Evolutionary conservation across 1,140 invertebrate genomes (phyloP), one percentile per base, ranked within the genome.

Genomic region (Lepidotrigona ventralis): DNA sequence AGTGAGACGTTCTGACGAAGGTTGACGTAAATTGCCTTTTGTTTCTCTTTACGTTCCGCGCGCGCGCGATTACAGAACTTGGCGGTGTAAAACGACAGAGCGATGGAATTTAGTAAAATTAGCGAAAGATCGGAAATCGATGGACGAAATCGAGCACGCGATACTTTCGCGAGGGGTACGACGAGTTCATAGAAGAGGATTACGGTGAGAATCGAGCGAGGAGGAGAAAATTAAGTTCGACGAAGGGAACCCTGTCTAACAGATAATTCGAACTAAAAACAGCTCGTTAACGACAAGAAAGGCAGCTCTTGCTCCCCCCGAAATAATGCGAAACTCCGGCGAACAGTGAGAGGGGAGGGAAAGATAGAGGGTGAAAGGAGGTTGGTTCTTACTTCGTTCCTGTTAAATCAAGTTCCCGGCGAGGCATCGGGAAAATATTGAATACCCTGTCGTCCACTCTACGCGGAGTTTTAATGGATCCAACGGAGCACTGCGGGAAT

Each of bases 231-330:
- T 69, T n/a, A 78, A 83, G 46, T 77, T 83, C 23, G 58, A 60
- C 12, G 0, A 0, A 9, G 26, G 17, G 39, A 60, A 70, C 29
- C 71, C 66, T 51, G 74, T 53, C 56, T 21, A 39, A 64, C 74
- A 54, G 81, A 70, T 78, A 78, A 83, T 78, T 63, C 66, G 6
- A 39, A 60, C 26, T 78, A 78, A 77, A 78, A 83, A 78, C 74
- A 83, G 66, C 74, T 83, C 81, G 81, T 83, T 83, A 83, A 77
- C 66, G 75, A 60, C 46, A 54, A 83, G 74, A 78, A 83, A 71
- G 54, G 76, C 68, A 26, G 29, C 51, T n/a, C 29, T n/a, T 14
- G 69, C 53, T 66, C 33, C 51, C n/a, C 21, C 76, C 56, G 77
- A 84, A 84, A 79, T 79, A 79, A 84, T 72, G 51, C 53, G 69